These are phyloP conservation scores for Nowickia ferox DNA, from an alignment of 2,888 invertebrate species.

Conservation along the genomic window DNA sequence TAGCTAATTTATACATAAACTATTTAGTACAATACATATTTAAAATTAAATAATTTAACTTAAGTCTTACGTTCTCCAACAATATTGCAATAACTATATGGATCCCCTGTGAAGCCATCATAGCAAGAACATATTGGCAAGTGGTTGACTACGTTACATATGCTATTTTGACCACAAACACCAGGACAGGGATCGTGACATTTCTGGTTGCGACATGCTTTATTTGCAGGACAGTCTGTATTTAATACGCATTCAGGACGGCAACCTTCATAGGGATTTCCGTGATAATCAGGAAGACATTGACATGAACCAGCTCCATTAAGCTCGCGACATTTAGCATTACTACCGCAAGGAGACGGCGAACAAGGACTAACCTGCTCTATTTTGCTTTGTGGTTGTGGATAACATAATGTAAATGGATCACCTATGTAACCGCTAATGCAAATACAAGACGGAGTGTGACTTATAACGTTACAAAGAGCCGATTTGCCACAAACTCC, in stretches of 20 bases:
- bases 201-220: constrained; percentile 88
- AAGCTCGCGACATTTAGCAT: constrained; percentile 84
- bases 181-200: constrained; percentile 91
- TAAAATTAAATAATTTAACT: constrained; percentile 26
- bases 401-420: constrained; percentile 85
- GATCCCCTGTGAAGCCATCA: constrained; percentile 87
- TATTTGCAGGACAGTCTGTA: constrained; percentile 88
- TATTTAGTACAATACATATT: constrained; percentile 46
- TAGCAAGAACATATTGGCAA: constrained; percentile 90
- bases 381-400: constrained; percentile 75
- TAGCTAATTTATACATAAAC: constrained; percentile 70
- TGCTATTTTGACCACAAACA: constrained; percentile 89
- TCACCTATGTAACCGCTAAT: constrained; percentile 84
- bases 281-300: constrained; percentile 87
- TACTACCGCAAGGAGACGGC: constrained; percentile 88
- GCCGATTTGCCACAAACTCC: constrained; percentile 90
- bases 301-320: constrained; percentile 85
- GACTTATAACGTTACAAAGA: constrained; percentile 89
- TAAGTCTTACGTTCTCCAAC: constrained; percentile 81
- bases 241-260: constrained; percentile 89
- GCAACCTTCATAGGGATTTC: constrained; percentile 89
- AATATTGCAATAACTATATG: constrained; percentile 88
- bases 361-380: constrained; percentile 85
- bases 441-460: constrained; percentile 88
- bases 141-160: constrained; percentile 90